Evolutionary conservation across 2,797 vertebrate species (phyloP).

Genomic region (Menidia menidia): DNA sequence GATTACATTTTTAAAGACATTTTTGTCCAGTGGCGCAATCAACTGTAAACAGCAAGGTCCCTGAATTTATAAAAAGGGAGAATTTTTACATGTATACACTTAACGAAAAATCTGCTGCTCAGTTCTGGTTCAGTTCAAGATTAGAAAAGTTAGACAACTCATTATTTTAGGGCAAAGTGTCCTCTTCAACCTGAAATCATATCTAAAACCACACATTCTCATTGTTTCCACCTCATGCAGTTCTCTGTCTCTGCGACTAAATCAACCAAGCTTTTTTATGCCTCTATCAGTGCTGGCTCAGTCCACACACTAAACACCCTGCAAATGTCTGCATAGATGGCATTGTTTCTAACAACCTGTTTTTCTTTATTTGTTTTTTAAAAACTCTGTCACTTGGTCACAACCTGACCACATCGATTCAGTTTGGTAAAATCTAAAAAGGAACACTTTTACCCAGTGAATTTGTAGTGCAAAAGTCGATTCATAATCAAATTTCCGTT

Average conservation of each 20-base stretch:
- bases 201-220: conserved; percentile 24
- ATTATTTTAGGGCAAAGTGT: conserved; percentile 17
- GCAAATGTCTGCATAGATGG: conserved; percentile 6
- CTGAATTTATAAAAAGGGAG: background rate
- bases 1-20: background rate
- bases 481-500: background rate
- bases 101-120: background rate
- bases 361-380: background rate
- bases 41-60: background rate
- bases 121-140: conserved; percentile 12
- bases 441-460: background rate
- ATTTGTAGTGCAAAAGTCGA: conserved; percentile 2
- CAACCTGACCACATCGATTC: conserved; percentile 2
- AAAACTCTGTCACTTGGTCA: background rate
- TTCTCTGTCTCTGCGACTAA: conserved; percentile 43
- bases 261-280: conserved; percentile 39
- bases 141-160: conserved; percentile 20
- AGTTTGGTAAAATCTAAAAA: conserved; percentile 6
- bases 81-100: background rate
- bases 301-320: conserved; percentile 8
- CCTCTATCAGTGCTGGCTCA: conserved; percentile 40
- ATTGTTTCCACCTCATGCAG: conserved; percentile 36
- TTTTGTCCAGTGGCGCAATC: background rate
- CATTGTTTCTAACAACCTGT: conserved; percentile 5
- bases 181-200: conserved; percentile 32